Evolutionary conservation across 2,888 invertebrate species (phyloP).

Genomic region (Germaria angustata): DNA sequence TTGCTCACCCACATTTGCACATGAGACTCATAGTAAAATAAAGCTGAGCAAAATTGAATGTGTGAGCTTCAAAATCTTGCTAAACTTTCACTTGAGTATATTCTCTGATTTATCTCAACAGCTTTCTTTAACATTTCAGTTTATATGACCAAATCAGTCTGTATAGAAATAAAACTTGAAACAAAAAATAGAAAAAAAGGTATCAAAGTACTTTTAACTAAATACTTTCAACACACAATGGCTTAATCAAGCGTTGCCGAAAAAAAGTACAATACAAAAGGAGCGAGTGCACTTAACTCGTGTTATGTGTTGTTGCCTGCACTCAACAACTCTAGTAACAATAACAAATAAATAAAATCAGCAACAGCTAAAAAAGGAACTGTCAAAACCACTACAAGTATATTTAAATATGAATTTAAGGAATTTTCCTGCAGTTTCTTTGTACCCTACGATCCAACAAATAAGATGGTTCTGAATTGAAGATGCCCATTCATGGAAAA

Average conservation of each 20-base stretch:
- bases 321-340: constrained; percentile 52
- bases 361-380: constrained; percentile 15
- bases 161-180: constrained; percentile 4
- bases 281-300: constrained; percentile 51
- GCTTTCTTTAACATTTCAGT: background rate
- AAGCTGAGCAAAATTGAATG: too few species aligned
- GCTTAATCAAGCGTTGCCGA: constrained; percentile 62
- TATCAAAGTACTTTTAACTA: constrained; percentile 56
- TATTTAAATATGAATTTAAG: constrained; percentile 50
- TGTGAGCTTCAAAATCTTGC: too few species aligned
- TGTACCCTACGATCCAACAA: constrained; percentile 7
- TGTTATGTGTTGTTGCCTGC: constrained; percentile 60
- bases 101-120: background rate
- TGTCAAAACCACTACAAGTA: constrained; percentile 57
- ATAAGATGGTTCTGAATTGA: too few species aligned
- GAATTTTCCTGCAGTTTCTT: constrained; percentile 41
- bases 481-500: too few species aligned
- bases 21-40: too few species aligned
- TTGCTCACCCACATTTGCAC: too few species aligned
- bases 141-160: constrained; percentile 38
- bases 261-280: constrained; percentile 18
- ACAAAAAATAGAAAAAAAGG: constrained; percentile 18
- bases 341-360: constrained; percentile 36
- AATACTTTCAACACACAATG: constrained; percentile 63
- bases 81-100: too few species aligned